Evolutionary conservation across 2,113 vertebrate species (phyloP).

Genomic region (Python bivittatus): DNA sequence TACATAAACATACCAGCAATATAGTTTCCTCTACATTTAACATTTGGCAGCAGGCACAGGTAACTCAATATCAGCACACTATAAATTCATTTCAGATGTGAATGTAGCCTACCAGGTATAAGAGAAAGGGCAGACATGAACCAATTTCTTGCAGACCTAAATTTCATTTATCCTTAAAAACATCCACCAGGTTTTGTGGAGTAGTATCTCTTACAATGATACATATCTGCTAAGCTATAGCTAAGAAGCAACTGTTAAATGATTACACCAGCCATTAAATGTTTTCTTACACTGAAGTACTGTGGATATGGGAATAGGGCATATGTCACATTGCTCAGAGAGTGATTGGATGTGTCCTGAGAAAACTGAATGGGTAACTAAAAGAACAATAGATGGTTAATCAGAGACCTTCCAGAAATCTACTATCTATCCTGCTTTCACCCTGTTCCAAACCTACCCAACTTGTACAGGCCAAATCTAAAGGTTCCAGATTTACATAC

Average conservation of each 20-base stretch:
- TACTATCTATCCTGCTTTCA: not conserved
- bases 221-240: not conserved
- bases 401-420: not conserved
- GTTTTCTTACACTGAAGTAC: not conserved
- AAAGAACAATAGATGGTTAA: not conserved
- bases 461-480: not conserved
- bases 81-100: conserved; percentile 3
- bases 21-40: not conserved
- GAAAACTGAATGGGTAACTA: not conserved
- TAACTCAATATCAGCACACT: conserved; percentile 15
- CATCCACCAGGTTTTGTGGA: not conserved
- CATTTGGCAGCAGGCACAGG: not conserved
- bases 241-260: not conserved
- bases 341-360: not conserved
- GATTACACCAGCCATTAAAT: not conserved
- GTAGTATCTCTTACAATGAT: not conserved
- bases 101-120: not conserved
- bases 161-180: not conserved
- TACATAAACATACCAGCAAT: not conserved
- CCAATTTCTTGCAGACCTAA: not conserved
- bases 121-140: not conserved
- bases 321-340: not conserved
- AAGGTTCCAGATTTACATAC: not conserved
- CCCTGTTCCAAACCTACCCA: not conserved
- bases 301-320: not conserved